Evolutionary conservation across 2,113 vertebrate genomes (phyloP), one percentile per base, ranked within the genome.

Genomic region (Cairina moschata): DNA sequence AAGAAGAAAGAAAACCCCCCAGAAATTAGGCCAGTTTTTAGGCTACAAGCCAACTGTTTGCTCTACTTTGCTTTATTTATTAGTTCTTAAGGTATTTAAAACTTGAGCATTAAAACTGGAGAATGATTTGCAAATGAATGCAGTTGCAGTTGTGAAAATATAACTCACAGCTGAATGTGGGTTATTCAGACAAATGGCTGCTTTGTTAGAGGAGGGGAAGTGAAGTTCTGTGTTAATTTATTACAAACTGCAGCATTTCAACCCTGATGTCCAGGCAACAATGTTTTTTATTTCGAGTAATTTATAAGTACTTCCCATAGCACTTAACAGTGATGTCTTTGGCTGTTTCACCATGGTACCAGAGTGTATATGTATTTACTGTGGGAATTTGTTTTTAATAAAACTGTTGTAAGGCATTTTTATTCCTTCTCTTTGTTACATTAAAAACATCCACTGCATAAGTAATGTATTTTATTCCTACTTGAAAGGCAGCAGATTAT

Each of bases 71-170:
- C 98, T 98, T 98, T 98, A 98, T 99, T 98, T 98, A 99, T 99
- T 98, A 97, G 98, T 98, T 98, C 98, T 98, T 98, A 98, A 98
- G 98, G 98, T 99, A 98, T 99, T 99, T 99, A 98, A 98, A 98
- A 98, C 97, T 98, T 90, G 97, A 97, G 98, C 98, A 98, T 98
- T 98, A 99, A 99, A 98, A 98, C 98, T 98, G 97, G 95, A 96
- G 98, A 96, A 98, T 98, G 95, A 99, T 99, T 99, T 99, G 99
- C 99, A 99, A 99, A 98, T 99, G 98, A 99, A 99, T 99, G 98
- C 97, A 96, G 97, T 98, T 98, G 98, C 98, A 98, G 98, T 99
- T 98, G 98, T 98, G 98, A 98, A 99, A 99, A 99, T 99, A 99
- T 99, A 99, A 99, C 98, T 98, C 98, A 98, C 97, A 98, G 97